phyloP scores from a whole-genome alignment of 2,888 invertebrate genomes.

The Mimas tiliae region DNA sequence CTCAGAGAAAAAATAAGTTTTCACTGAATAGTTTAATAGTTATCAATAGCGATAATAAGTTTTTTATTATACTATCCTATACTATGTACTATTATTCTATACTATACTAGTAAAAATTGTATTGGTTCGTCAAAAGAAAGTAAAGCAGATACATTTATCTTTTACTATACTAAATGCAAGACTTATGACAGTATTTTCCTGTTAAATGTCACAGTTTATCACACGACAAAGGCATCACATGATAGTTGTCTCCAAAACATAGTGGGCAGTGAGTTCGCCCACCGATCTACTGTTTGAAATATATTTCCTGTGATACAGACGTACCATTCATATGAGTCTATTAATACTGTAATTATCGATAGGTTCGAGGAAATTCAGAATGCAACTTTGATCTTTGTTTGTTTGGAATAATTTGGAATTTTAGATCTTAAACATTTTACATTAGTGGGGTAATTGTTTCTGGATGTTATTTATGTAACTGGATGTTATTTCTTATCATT shows the following conservation, averaged over 20 bases:
- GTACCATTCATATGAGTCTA: constrained; percentile 22
- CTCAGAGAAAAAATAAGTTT: too few relatives aligned
- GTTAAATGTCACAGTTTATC: constrained; percentile 15
- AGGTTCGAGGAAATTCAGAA: constrained; percentile 17
- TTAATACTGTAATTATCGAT: constrained; percentile 19
- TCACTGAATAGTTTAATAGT: too few relatives aligned
- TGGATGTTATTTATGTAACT: neutral
- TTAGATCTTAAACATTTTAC: neutral
- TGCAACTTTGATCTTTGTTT: constrained; percentile 27
- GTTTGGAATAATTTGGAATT: constrained; percentile 11
- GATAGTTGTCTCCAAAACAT: constrained; percentile 8
- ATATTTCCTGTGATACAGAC: constrained; percentile 49
- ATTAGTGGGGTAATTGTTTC: neutral
- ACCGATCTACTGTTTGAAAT: constrained; percentile 48
- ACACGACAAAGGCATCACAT: constrained; percentile 12
- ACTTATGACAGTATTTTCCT: constrained; percentile 2
- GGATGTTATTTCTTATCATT: neutral
- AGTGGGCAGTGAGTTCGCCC: neutral
- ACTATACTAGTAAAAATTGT: too few relatives aligned
- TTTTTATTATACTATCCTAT: too few relatives aligned
- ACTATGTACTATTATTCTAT: too few relatives aligned
- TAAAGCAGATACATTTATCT: too few relatives aligned
- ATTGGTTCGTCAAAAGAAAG: too few relatives aligned
- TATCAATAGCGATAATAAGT: too few relatives aligned
- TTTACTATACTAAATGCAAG: too few relatives aligned